Evolutionary conservation across 2,888 invertebrate species (phyloP).

Genomic region (Lampropteryx suffumata): DNA sequence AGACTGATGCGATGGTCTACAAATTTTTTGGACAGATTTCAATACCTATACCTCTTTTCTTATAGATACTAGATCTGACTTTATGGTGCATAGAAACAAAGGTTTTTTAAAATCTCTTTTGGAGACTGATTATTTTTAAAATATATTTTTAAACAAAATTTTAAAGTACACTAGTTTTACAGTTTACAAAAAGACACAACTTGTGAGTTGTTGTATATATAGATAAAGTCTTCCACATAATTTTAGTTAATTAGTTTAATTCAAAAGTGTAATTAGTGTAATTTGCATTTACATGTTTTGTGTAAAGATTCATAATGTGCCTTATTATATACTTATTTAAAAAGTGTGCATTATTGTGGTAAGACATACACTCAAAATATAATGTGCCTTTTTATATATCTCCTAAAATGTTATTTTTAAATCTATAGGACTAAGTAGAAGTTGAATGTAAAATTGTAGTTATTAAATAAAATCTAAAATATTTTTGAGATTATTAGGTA

Average conservation of each 20-base stretch:
- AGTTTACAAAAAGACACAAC: constrained; percentile 59
- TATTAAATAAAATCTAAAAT: constrained; percentile 34
- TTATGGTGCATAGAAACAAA: constrained; percentile 57
- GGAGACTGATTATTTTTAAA: constrained; percentile 79
- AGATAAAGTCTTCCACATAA: constrained; percentile 64
- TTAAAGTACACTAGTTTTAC: constrained; percentile 40
- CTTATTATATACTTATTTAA: constrained; percentile 26
- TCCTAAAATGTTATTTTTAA: constrained; percentile 38
- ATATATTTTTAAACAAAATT: constrained; percentile 49
- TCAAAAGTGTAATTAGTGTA: constrained; percentile 25
- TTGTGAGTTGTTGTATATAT: constrained; percentile 55
- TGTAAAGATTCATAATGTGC: constrained; percentile 37
- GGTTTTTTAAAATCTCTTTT: constrained; percentile 63
- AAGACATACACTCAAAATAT: not conserved
- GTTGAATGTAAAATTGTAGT: constrained; percentile 18
- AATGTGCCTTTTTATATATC: constrained; percentile 52
- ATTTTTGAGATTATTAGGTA: constrained; percentile 70
- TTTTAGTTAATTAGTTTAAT: constrained; percentile 48
- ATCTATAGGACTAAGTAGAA: not conserved
- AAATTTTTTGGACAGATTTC: not conserved
- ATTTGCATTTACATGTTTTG: constrained; percentile 44
- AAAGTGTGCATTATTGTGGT: constrained; percentile 34
- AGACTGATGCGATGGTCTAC: not conserved
- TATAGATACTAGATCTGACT: constrained; percentile 36
- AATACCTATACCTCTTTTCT: constrained; percentile 8